These are phyloP conservation scores for Mirounga angustirostris DNA, from an alignment of 2,113 vertebrate genomes.

Conservation along the genomic window DNA sequence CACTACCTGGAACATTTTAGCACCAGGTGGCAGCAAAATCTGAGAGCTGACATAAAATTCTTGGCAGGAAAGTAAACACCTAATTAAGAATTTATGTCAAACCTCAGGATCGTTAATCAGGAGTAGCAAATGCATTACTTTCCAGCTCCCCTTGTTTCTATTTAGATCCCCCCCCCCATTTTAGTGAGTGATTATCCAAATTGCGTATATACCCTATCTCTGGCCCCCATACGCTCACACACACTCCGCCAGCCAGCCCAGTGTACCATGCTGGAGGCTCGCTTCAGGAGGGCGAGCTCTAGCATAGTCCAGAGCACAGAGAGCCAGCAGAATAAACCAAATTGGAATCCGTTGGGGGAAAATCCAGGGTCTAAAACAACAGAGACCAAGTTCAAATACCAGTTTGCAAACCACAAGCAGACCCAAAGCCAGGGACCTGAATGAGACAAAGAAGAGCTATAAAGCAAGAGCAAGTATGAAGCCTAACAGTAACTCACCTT, in stretches of 20 bases:
- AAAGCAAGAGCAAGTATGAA: background rate
- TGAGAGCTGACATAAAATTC: constrained; percentile 69
- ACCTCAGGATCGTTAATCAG: constrained; percentile 43
- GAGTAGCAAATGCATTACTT: background rate
- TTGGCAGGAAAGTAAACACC: constrained; percentile 61
- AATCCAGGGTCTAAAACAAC: background rate
- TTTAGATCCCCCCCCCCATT: background rate
- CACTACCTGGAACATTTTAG: constrained; percentile 70
- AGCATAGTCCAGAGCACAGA: background rate
- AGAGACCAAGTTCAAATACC: background rate
- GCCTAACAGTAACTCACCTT: background rate
- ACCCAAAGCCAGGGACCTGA: background rate
- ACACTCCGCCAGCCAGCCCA: background rate
- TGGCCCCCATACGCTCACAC: background rate
- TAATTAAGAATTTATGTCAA: constrained; percentile 72
- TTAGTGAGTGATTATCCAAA: constrained; percentile 35
- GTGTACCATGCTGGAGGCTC: background rate
- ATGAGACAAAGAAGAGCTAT: background rate
- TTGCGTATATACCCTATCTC: background rate
- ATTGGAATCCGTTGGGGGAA: background rate
- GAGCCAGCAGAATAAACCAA: background rate
- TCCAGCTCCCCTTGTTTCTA: background rate
- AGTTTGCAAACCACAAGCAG: background rate
- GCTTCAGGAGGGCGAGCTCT: background rate
- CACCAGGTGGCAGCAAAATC: constrained; percentile 81